Evolutionary conservation across 2,113 vertebrate species (phyloP).

Genomic region (Cyrtonyx montezumae): DNA sequence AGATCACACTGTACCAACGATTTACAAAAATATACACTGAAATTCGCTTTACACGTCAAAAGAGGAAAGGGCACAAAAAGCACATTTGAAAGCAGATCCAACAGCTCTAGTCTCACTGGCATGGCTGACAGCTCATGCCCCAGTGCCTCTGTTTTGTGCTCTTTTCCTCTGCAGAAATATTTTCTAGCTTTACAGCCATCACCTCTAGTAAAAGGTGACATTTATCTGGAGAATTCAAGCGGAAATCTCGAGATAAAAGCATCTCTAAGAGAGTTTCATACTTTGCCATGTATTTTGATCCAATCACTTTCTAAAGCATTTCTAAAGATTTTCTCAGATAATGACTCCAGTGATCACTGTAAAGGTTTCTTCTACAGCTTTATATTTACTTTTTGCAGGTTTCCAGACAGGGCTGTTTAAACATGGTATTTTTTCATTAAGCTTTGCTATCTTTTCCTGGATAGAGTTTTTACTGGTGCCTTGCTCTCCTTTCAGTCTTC

Average conservation of each 20-base stretch:
- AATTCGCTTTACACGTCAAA: neutral
- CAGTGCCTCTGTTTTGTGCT: rapidly evolving
- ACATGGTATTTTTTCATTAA: constrained; percentile 33
- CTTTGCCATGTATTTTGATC: neutral
- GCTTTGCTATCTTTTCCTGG: neutral
- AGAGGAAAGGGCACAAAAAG: neutral
- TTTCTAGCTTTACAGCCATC: neutral
- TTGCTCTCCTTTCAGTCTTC: constrained; percentile 27
- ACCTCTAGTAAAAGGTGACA: neutral
- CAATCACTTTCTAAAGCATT: neutral
- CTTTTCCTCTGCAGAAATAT: neutral
- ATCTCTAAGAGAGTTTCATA: neutral
- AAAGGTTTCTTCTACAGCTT: constrained; percentile 6
- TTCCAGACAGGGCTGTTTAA: constrained; percentile 12
- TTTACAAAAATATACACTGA: neutral
- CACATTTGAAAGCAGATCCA: neutral
- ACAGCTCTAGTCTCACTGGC: neutral
- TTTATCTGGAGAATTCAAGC: neutral
- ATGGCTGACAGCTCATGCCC: rapidly evolving
- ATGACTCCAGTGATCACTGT: neutral
- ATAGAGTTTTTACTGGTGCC: constrained; percentile 4
- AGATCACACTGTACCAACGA: neutral
- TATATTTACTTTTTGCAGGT: constrained; percentile 28
- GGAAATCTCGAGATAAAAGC: constrained; percentile 19
- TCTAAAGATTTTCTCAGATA: neutral